Percentiles rank a stretch among this genome's conserved stretches.
Conservation (phyloP, 2,797 vertebrate species). For the Parotocinclus haroldoi region DNA sequence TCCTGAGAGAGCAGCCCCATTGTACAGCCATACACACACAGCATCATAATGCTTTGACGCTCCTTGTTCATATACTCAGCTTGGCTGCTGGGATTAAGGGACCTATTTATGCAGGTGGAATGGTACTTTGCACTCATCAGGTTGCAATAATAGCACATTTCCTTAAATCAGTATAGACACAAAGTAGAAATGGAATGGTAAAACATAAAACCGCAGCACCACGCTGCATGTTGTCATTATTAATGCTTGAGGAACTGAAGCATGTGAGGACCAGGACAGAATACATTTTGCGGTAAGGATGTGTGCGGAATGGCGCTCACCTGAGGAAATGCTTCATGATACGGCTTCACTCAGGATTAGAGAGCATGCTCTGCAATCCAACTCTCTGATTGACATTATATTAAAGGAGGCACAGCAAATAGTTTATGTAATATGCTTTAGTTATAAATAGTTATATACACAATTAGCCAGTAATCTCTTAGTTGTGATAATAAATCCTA, state of each 20-base stretch:
- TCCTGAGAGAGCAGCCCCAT: conserved; percentile 28
- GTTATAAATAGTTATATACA: too few species aligned
- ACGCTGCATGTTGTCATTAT: not conserved
- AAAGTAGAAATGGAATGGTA: conserved; percentile 1
- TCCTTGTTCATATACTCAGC: conserved; percentile 45
- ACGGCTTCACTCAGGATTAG: conserved; percentile 33
- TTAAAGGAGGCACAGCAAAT: not conserved
- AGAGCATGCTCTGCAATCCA: conserved; percentile 35
- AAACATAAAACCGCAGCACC: not conserved
- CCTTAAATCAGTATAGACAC: not conserved
- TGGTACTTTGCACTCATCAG: not conserved
- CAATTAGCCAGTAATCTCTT: too few species aligned
- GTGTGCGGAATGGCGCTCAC: conserved; percentile 13
- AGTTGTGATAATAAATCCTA: too few species aligned
- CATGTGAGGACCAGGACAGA: not conserved
- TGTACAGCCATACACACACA: conserved; percentile 29
- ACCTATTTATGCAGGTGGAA: conserved; percentile 11
- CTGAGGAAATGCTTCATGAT: conserved; percentile 48
- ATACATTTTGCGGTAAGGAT: not conserved
- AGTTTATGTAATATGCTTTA: too few species aligned
- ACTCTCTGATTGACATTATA: not conserved
- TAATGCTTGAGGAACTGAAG: not conserved
- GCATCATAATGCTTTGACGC: conserved; percentile 52
- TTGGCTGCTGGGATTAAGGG: conserved; percentile 11
- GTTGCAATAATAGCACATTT: not conserved